phyloP scores from a whole-genome alignment of 2,797 vertebrate genomes.

The Acipenser oxyrinchus region DNA sequence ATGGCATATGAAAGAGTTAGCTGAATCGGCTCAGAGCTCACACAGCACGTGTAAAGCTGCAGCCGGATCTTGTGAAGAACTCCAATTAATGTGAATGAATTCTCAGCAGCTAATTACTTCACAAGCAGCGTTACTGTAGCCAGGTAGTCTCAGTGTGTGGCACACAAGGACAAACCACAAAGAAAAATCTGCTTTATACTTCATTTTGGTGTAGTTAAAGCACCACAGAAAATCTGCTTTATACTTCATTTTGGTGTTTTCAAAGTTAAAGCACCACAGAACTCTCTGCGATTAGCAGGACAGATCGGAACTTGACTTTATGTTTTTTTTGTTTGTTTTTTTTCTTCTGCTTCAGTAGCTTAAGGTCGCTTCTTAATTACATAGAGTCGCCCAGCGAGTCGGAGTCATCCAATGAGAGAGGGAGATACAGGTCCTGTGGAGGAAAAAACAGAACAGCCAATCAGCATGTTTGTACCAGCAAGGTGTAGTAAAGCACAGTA shows the following conservation, averaged over 20 bases:
- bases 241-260: not conserved
- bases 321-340: not conserved
- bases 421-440: slow-evolving; percentile 2
- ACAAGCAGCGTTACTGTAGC: slow-evolving; percentile 37
- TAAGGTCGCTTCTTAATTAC: slow-evolving; percentile 47
- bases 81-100: slow-evolving; percentile 20
- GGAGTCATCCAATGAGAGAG: slow-evolving; percentile 79
- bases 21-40: too few species aligned
- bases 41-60: too few species aligned
- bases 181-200: slow-evolving; percentile 40
- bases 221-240: slow-evolving; percentile 35
- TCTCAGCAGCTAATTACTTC: slow-evolving; percentile 56
- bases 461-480: too few species aligned
- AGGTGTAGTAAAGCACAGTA: too few species aligned
- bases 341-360: slow-evolving; percentile 27
- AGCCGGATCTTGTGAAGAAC: too few species aligned
- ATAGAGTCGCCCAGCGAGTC: slow-evolving; percentile 93
- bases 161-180: slow-evolving; percentile 11
- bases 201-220: slow-evolving; percentile 44
- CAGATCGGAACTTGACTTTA: slow-evolving; percentile 8
- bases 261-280: slow-evolving; percentile 30
- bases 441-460: slow-evolving; percentile 27
- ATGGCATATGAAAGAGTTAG: too few species aligned
- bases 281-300: slow-evolving; percentile 19
- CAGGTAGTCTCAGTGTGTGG: slow-evolving; percentile 14